These are phyloP conservation scores for Siniperca chuatsi DNA, from an alignment of 2,113 vertebrate genomes.

Conservation along the genomic window DNA sequence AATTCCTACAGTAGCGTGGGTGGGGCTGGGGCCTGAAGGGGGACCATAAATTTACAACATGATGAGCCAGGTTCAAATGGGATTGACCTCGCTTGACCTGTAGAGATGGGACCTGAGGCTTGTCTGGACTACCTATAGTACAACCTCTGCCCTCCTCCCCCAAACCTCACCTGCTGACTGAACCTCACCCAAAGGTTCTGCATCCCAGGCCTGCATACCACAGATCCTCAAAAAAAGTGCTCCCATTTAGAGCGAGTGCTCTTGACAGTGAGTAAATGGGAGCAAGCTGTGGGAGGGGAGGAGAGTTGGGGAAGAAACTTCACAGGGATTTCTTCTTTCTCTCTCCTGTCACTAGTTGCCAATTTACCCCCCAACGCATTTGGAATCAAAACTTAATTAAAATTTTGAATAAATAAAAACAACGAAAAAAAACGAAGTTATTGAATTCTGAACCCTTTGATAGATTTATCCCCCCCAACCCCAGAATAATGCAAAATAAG, in stretches of 20 bases:
- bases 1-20: slow-evolving; percentile 45
- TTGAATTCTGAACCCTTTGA: slow-evolving; percentile 86
- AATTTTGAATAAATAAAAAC: slow-evolving; percentile 85
- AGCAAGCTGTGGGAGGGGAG: slow-evolving; percentile 27
- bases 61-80: slow-evolving; percentile 58
- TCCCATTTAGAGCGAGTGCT: slow-evolving; percentile 29
- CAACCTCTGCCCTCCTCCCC: not conserved
- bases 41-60: slow-evolving; percentile 51
- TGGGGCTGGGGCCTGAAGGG: slow-evolving; percentile 28
- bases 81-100: slow-evolving; percentile 69
- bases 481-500: slow-evolving; percentile 86
- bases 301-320: slow-evolving; percentile 41
- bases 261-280: slow-evolving; percentile 50
- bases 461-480: slow-evolving; percentile 85
- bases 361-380: slow-evolving; percentile 75
- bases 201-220: not conserved
- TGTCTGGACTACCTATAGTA: slow-evolving; percentile 11
- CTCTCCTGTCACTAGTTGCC: slow-evolving; percentile 64
- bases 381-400: slow-evolving; percentile 84
- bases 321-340: slow-evolving; percentile 69
- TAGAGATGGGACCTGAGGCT: slow-evolving; percentile 7
- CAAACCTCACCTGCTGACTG: slow-evolving; percentile 20
- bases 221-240: slow-evolving; percentile 7
- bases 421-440: slow-evolving; percentile 76
- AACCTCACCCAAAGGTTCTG: slow-evolving; percentile 6